phyloP scores from a whole-genome alignment of 1,140 invertebrate genomes.

The Procambarus clarkii region DNA sequence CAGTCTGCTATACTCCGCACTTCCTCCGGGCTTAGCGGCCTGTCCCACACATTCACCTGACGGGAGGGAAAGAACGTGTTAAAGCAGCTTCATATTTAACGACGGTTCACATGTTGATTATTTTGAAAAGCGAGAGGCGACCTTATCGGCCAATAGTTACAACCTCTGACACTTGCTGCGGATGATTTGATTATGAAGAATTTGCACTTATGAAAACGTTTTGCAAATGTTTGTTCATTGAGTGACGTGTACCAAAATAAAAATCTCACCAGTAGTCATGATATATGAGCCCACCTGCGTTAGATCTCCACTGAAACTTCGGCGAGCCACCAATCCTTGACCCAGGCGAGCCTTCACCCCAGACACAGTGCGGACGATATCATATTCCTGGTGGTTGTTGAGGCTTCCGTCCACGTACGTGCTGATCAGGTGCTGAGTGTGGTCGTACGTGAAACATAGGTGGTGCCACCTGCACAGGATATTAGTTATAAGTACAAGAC shows the following conservation, averaged over 20 bases:
- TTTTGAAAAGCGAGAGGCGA: too few species aligned
- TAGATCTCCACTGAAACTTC: conserved; percentile 49
- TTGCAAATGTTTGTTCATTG: too few species aligned
- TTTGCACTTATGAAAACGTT: too few species aligned
- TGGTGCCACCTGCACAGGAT: conserved; percentile 42
- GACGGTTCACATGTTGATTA: too few species aligned
- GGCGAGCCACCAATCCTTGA: not conserved
- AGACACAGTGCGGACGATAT: conserved; percentile 26
- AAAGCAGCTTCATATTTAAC: too few species aligned
- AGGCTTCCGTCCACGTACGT: conserved; percentile 49
- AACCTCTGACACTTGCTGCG: too few species aligned
- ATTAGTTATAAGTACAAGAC: too few species aligned
- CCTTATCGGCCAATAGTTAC: too few species aligned
- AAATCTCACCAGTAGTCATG: too few species aligned
- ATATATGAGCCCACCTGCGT: not conserved
- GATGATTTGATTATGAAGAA: too few species aligned
- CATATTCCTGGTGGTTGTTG: conserved; percentile 51
- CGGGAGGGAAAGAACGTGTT: too few species aligned
- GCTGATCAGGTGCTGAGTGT: conserved; percentile 31
- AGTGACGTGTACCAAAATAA: too few species aligned
- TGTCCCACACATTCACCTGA: conserved; percentile 61
- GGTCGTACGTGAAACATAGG: conserved; percentile 63
- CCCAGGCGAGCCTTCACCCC: conserved; percentile 13
- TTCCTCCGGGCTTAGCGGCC: conserved; percentile 6
- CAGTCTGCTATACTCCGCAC: conserved; percentile 21